Percentiles rank a stretch among this genome's conserved stretches.
phyloP scores from a whole-genome alignment of 2,113 vertebrate species.

The Cyprinodon variegatus region DNA sequence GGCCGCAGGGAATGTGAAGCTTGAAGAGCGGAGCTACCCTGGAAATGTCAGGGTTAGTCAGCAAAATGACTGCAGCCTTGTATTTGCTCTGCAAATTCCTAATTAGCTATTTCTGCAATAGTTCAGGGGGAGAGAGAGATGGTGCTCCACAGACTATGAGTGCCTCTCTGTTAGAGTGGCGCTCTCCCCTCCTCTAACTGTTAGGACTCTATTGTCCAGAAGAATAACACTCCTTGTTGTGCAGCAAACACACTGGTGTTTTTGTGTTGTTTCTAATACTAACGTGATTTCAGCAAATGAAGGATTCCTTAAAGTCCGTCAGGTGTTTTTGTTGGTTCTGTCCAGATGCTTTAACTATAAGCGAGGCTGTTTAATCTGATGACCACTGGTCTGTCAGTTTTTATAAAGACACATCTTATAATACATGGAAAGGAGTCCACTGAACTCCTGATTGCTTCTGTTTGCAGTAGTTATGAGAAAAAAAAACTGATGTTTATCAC shows the following conservation, averaged over 20 bases:
- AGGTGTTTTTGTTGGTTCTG: no score
- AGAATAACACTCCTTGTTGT: slow-evolving; percentile 11
- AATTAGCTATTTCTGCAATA: slow-evolving; percentile 41
- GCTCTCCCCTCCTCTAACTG: slow-evolving; percentile 35
- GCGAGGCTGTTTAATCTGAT: no score
- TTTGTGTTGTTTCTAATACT: background rate
- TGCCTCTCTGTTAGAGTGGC: slow-evolving; percentile 55
- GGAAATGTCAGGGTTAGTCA: background rate
- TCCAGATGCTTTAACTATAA: no score
- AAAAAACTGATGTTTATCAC: no score
- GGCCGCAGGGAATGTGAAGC: background rate
- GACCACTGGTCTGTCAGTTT: no score
- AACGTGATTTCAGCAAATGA: slow-evolving; percentile 2
- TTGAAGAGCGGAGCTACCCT: background rate
- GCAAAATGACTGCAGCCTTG: slow-evolving; percentile 6
- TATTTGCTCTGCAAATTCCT: slow-evolving; percentile 31
- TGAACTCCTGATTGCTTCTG: no score
- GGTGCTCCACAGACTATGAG: slow-evolving; percentile 41
- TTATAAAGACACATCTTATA: no score
- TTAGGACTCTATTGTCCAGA: slow-evolving; percentile 55
- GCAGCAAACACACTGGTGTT: slow-evolving; percentile 23
- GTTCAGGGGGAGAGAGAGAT: slow-evolving; percentile 33
- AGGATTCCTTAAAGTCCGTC: background rate
- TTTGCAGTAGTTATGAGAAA: no score
- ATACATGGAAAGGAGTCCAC: no score